Percentiles rank a stretch among this genome's conserved stretches.
phyloP scores from a whole-genome alignment of 2,113 vertebrate species.

The Ellobius talpinus region DNA sequence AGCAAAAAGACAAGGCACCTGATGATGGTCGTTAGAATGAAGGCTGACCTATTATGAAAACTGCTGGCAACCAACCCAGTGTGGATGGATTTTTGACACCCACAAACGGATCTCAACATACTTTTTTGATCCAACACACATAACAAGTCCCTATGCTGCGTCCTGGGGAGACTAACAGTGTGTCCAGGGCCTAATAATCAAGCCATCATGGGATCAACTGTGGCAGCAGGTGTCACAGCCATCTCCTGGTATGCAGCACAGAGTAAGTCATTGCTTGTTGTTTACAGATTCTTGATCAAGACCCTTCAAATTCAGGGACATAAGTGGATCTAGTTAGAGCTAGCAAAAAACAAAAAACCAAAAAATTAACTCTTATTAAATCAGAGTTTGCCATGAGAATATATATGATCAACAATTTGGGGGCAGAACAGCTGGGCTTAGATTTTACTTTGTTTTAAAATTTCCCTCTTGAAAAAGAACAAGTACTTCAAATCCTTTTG shows the following conservation, averaged over 20 bases:
- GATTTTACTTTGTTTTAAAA: slow-evolving; percentile 20
- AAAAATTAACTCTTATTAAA: slow-evolving; percentile 24
- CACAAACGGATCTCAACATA: not conserved
- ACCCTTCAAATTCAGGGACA: slow-evolving; percentile 41
- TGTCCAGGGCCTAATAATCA: not conserved
- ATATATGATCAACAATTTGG: not conserved
- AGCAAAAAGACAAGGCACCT: not conserved
- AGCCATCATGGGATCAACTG: not conserved
- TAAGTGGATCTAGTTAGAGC: slow-evolving; percentile 22
- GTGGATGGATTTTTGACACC: slow-evolving; percentile 28
- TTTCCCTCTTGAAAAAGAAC: slow-evolving; percentile 31
- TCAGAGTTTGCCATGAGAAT: slow-evolving; percentile 37
- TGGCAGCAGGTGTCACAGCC: not conserved
- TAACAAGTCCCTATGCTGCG: not conserved
- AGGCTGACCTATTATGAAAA: not conserved
- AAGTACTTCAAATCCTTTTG: slow-evolving; percentile 60
- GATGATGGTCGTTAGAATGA: not conserved
- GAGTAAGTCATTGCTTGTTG: not conserved
- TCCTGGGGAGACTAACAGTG: not conserved
- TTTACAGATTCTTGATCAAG: not conserved
- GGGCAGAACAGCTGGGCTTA: not conserved
- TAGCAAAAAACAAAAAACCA: not conserved
- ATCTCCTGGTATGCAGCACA: not conserved
- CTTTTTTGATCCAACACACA: not conserved
- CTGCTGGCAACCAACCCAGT: not conserved